These are phyloP conservation scores for Odontomachus brunneus DNA, from an alignment of 1,140 invertebrate genomes.

Conservation along the genomic window DNA sequence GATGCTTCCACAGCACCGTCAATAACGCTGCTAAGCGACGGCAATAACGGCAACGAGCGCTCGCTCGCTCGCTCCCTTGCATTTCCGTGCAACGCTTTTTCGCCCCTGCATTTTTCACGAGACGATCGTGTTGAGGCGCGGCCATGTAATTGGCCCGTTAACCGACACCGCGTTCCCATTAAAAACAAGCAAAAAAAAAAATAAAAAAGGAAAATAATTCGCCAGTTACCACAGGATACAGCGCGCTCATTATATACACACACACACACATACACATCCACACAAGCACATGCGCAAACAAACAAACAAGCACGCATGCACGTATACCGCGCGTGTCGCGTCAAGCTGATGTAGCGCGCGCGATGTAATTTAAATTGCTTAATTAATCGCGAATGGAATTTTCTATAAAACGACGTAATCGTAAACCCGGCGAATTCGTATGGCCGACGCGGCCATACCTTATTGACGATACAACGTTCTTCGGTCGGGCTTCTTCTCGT, in stretches of 20 bases:
- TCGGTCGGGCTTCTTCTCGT: background rate
- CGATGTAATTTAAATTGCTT: conserved; percentile 31
- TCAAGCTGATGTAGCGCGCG: background rate
- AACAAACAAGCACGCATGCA: too few species aligned
- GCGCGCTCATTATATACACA: too few species aligned
- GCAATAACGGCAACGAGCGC: background rate
- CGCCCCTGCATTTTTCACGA: conserved; percentile 27
- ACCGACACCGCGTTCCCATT: conserved; percentile 27
- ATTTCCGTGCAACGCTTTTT: conserved; percentile 23
- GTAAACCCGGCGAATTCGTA: background rate
- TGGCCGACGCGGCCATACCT: background rate
- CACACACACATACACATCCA: too few species aligned
- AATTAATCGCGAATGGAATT: conserved; percentile 21
- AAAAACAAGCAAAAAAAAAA: conserved; percentile 1
- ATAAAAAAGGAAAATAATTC: conserved; percentile 15
- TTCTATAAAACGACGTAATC: background rate
- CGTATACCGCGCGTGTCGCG: too few species aligned
- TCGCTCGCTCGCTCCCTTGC: background rate
- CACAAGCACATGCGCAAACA: too few species aligned
- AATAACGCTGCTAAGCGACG: background rate
- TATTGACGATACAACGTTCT: background rate
- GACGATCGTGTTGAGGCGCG: background rate
- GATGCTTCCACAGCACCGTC: conserved; percentile 15
- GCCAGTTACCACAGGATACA: background rate
- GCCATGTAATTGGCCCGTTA: conserved; percentile 29